Percentiles rank a stretch among this genome's conserved stretches.
Conservation (phyloP, 2,888 invertebrate species). For the Volucella inflata region DNA sequence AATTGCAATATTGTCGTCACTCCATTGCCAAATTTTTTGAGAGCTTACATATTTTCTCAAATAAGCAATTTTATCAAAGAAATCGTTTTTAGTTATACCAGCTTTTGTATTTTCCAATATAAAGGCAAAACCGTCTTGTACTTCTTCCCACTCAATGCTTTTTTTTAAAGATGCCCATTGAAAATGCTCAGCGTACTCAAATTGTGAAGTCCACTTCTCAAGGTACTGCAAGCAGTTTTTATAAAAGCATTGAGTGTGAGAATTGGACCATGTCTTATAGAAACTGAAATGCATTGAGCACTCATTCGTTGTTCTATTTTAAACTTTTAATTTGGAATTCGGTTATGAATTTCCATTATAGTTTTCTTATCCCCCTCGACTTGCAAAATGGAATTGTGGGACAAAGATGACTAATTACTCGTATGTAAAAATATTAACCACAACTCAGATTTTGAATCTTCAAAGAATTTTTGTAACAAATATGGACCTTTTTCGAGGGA, state of each 20-base stretch:
- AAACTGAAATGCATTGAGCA: neutral
- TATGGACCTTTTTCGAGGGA: too few relatives aligned
- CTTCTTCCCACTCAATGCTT: slow-evolving; percentile 22
- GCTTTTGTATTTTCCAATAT: slow-evolving; percentile 28
- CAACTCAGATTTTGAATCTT: too few relatives aligned
- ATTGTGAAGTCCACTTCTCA: slow-evolving; percentile 19
- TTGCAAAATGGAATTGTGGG: too few relatives aligned
- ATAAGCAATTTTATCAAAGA: slow-evolving; percentile 9
- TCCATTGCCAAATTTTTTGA: slow-evolving; percentile 13
- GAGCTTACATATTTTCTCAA: slow-evolving; percentile 30
- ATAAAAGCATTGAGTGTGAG: slow-evolving; percentile 24
- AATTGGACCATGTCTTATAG: slow-evolving; percentile 7
- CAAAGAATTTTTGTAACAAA: too few relatives aligned
- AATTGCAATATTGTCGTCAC: slow-evolving; percentile 2
- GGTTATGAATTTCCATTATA: too few relatives aligned
- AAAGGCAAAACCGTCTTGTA: slow-evolving; percentile 13
- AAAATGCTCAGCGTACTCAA: slow-evolving; percentile 31
- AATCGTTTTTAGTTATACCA: slow-evolving; percentile 3
- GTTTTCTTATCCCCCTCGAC: too few relatives aligned
- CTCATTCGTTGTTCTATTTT: too few relatives aligned
- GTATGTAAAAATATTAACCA: too few relatives aligned
- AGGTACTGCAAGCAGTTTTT: too few relatives aligned
- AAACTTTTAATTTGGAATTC: too few relatives aligned
- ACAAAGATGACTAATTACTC: too few relatives aligned
- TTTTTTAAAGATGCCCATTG: too few relatives aligned